phyloP scores from a whole-genome alignment of 2,113 vertebrate genomes.

The Artemisiospiza belli region DNA sequence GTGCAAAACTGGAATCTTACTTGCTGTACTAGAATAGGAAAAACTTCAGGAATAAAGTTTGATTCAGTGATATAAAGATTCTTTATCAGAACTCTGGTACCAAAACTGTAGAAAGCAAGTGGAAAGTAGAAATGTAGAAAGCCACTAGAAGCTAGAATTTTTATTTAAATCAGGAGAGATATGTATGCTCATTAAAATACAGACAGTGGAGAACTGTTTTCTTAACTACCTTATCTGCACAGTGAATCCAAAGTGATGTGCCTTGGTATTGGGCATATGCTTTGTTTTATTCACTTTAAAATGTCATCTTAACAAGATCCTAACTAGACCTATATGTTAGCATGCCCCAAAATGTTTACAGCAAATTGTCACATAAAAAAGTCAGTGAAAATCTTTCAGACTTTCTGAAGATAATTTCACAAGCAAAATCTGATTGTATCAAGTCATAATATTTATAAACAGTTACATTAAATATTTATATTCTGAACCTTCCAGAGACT shows the following conservation, averaged over 20 bases:
- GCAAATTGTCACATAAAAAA: neutral
- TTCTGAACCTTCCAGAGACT: neutral
- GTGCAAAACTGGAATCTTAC: neutral
- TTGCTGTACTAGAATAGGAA: neutral
- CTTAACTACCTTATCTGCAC: neutral
- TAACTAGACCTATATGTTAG: neutral
- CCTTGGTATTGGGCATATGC: rapidly evolving
- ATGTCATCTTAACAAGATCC: neutral
- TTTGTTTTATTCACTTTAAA: neutral
- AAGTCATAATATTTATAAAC: neutral
- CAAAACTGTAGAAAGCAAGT: neutral
- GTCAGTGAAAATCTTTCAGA: neutral
- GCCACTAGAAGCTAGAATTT: neutral
- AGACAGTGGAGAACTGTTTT: neutral
- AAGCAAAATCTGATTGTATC: neutral
- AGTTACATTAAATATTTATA: neutral
- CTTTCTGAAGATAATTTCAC: neutral
- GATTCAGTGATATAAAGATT: neutral
- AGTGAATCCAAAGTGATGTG: neutral
- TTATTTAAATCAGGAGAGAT: neutral
- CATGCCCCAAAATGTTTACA: neutral
- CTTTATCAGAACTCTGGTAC: neutral
- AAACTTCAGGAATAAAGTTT: neutral
- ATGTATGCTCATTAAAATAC: neutral
- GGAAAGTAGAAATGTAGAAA: neutral